Conservation (phyloP, 2,797 vertebrate species). For the Karalla daura region DNA sequence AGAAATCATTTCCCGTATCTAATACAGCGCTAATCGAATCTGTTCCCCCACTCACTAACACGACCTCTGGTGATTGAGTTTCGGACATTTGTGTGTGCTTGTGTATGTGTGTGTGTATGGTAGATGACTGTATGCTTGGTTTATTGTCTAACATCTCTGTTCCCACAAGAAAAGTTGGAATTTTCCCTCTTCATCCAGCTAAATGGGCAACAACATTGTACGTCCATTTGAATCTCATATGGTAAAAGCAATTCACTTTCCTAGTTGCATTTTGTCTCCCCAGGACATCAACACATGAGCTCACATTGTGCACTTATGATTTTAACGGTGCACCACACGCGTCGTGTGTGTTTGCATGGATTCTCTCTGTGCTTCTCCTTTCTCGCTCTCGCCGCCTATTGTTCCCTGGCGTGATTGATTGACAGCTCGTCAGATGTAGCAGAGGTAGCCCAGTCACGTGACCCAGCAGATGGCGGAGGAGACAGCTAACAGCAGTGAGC, state of each 20-base stretch:
- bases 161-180: background rate
- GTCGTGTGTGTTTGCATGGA: background rate
- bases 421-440: conserved; percentile 88
- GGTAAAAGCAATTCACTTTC: background rate
- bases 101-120: conserved; percentile 36
- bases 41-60: conserved; percentile 99
- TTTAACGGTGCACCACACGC: background rate
- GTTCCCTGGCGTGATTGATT: conserved; percentile 89
- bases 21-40: conserved; percentile 99
- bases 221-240: background rate
- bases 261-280: background rate
- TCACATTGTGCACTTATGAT: conserved; percentile 4
- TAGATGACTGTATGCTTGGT: conserved; percentile 29
- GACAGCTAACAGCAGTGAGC: conserved; percentile 44
- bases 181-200: background rate
- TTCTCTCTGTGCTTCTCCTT: conserved; percentile 4
- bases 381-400: conserved; percentile 52
- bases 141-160: conserved; percentile 6
- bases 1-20: conserved; percentile 99
- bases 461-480: conserved; percentile 89
- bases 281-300: background rate
- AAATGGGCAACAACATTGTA: background rate
- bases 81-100: conserved; percentile 91
- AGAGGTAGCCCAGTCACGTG: conserved; percentile 83
- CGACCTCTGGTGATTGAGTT: conserved; percentile 99